Percentiles rank a stretch among this genome's conserved stretches.
Conservation (phyloP, 2,797 vertebrate species). For the Pteronotus mesoamericanus region DNA sequence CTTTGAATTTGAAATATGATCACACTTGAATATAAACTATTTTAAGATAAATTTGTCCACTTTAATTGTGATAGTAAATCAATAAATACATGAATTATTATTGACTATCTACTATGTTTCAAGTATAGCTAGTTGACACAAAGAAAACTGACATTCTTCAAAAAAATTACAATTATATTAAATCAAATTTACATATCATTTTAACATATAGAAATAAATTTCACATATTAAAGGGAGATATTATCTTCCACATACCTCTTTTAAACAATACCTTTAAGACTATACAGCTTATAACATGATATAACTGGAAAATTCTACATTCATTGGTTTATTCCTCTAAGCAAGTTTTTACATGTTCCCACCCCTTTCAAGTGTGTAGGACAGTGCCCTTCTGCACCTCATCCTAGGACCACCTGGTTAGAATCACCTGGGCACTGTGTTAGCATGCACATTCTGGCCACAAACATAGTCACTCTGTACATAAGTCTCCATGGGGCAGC, state of each 20-base stretch:
- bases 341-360: background rate
- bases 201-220: background rate
- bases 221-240: background rate
- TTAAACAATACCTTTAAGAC: background rate
- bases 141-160: background rate
- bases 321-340: background rate
- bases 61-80: background rate
- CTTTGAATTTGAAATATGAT: background rate
- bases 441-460: background rate
- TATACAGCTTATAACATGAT: background rate
- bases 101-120: background rate
- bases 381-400: background rate
- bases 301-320: background rate
- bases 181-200: background rate
- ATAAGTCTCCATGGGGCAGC: background rate
- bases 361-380: background rate
- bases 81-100: background rate
- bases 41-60: background rate
- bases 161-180: background rate
- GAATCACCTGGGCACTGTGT: background rate
- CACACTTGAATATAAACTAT: background rate
- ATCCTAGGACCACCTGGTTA: background rate
- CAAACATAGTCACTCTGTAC: background rate
- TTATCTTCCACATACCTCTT: background rate
- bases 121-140: background rate